Evolutionary conservation across 2,888 invertebrate genomes (phyloP).

Genomic region (Chymomyza amoena): DNA sequence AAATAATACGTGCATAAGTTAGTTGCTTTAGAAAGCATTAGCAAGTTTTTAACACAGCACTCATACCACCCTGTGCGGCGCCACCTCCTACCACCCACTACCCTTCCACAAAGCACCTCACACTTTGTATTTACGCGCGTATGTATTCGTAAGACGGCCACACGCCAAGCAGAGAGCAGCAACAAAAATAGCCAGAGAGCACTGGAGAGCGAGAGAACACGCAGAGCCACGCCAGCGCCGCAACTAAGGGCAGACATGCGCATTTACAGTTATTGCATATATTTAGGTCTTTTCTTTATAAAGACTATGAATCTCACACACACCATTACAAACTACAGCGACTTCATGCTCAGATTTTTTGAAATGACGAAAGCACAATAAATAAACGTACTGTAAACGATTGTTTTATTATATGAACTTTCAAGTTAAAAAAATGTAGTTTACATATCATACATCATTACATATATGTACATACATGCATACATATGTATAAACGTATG

Average conservation of each 20-base stretch:
- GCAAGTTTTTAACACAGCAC: neutral
- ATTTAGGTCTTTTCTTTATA: neutral
- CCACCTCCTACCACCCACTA: constrained; percentile 8
- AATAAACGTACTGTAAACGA: neutral
- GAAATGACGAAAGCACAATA: neutral
- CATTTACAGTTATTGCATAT: constrained; percentile 28
- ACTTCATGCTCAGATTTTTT: neutral
- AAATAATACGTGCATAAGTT: neutral
- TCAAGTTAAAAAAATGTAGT: no score
- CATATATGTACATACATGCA: no score
- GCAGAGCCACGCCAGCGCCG: constrained; percentile 25
- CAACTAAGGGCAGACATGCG: constrained; percentile 70
- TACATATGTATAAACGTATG: no score
- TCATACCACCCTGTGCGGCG: neutral
- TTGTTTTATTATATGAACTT: no score
- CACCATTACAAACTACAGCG: neutral
- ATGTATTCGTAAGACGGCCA: constrained; percentile 24
- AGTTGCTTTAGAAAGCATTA: neutral
- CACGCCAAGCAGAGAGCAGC: constrained; percentile 22
- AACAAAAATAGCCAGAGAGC: neutral
- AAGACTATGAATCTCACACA: neutral
- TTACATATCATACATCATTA: no score
- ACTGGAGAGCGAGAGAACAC: neutral
- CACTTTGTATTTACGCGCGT: neutral
- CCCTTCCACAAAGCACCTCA: neutral